Percentiles rank a stretch among this genome's conserved stretches.
Conservation (phyloP, 2,888 invertebrate species). For the Meiosimyza platycephala region DNA sequence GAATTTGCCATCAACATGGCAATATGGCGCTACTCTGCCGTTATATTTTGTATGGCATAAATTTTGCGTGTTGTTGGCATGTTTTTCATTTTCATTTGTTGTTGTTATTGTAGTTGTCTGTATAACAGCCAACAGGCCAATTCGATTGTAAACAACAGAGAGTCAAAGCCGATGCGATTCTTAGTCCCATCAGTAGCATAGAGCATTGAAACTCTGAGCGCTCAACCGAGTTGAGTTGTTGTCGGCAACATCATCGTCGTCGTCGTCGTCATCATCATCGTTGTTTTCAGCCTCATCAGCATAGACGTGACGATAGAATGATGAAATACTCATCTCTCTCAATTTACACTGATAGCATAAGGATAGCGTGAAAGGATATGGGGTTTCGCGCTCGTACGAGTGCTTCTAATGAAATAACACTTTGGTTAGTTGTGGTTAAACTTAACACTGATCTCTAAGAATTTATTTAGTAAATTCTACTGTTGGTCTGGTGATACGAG, state of each 20-base stretch:
- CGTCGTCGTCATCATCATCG: not conserved
- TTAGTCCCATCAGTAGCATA: no score
- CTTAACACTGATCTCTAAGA: no score
- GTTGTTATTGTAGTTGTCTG: slow-evolving; percentile 28
- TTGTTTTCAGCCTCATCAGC: not conserved
- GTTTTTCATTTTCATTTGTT: no score
- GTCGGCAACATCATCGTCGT: not conserved
- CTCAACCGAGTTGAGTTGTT: slow-evolving; percentile 15
- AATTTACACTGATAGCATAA: no score
- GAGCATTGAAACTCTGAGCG: no score
- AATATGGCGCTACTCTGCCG: slow-evolving; percentile 48
- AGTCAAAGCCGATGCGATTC: slow-evolving; percentile 21
- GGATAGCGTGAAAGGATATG: no score
- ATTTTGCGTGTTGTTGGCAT: slow-evolving; percentile 19
- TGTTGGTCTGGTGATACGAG: no score
- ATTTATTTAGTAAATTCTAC: no score
- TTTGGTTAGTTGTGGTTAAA: no score
- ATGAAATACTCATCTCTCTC: no score
- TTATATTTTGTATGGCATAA: slow-evolving; percentile 38
- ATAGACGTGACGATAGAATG: not conserved
- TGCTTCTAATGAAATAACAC: no score
- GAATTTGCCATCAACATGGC: slow-evolving; percentile 52
- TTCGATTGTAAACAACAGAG: slow-evolving; percentile 36
- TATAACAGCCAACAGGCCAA: slow-evolving; percentile 19
- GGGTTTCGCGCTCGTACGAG: no score